These are phyloP conservation scores for Lates calcarifer DNA, from an alignment of 2,113 vertebrate species.

Conservation along the genomic window DNA sequence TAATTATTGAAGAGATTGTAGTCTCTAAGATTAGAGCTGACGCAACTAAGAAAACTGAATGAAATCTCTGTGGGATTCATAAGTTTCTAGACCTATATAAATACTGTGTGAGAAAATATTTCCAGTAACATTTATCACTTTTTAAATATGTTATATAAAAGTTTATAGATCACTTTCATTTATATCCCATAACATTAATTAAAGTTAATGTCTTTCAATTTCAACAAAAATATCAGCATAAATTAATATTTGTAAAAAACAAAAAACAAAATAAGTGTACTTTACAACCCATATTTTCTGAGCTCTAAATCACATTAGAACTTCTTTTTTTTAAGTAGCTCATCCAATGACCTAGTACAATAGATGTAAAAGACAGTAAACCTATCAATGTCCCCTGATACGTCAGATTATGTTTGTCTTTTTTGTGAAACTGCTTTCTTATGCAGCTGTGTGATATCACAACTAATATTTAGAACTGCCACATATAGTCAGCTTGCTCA, in stretches of 20 bases:
- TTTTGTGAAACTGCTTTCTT: background rate
- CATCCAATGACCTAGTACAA: background rate
- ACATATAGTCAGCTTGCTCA: constrained; percentile 19
- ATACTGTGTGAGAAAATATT: constrained; percentile 16
- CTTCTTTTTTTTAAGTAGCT: background rate
- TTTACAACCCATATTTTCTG: too few relatives aligned
- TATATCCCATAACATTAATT: too few relatives aligned
- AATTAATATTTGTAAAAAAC: background rate
- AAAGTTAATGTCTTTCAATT: too few relatives aligned
- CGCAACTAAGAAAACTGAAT: constrained; percentile 56
- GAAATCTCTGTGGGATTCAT: constrained; percentile 48
- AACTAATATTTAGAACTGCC: constrained; percentile 26
- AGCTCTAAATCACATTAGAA: too few relatives aligned
- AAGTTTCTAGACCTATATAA: constrained; percentile 1
- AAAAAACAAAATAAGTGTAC: too few relatives aligned
- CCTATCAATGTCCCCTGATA: background rate
- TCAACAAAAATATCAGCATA: background rate
- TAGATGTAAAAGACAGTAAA: background rate
- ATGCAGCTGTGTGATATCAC: background rate
- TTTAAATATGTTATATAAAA: too few relatives aligned
- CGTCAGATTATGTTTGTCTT: background rate
- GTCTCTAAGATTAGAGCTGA: constrained; percentile 49
- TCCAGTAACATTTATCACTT: too few relatives aligned
- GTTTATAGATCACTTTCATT: too few relatives aligned
- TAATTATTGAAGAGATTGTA: constrained; percentile 52